These are phyloP conservation scores for Tortrix viridana DNA, from an alignment of 2,888 invertebrate species.

Conservation along the genomic window DNA sequence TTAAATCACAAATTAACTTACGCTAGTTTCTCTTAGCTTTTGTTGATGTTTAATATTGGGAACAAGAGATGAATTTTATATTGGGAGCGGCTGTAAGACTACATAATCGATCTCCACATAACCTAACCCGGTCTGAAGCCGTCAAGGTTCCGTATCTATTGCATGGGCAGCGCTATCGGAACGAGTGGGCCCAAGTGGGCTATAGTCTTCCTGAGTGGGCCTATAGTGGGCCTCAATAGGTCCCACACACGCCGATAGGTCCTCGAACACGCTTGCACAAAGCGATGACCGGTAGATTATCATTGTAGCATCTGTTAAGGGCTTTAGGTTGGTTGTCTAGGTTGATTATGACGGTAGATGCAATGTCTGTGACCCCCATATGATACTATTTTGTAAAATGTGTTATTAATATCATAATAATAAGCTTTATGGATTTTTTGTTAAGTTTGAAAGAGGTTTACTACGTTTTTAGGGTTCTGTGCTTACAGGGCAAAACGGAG, in stretches of 20 bases:
- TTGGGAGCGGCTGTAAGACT: too few relatives aligned
- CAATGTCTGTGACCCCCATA: background rate
- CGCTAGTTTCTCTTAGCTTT: too few relatives aligned
- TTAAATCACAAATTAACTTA: too few relatives aligned
- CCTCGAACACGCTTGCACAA: conserved; percentile 50
- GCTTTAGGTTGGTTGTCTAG: background rate
- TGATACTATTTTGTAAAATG: background rate
- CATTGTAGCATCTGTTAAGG: conserved; percentile 36
- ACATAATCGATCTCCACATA: background rate
- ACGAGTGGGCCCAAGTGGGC: conserved; percentile 17
- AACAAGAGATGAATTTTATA: too few relatives aligned
- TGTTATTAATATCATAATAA: too few relatives aligned
- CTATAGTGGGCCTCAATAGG: conserved; percentile 9
- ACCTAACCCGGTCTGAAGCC: conserved; percentile 1
- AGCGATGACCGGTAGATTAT: conserved; percentile 46
- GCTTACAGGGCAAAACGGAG: too few relatives aligned
- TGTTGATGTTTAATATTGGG: too few relatives aligned
- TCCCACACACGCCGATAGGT: conserved; percentile 35
- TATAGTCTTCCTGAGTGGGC: conserved; percentile 14
- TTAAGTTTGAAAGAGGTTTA: too few relatives aligned
- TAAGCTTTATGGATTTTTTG: too few relatives aligned
- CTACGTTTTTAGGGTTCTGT: too few relatives aligned
- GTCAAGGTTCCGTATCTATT: conserved; percentile 24
- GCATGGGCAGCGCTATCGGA: conserved; percentile 18
- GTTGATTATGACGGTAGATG: background rate